These are phyloP conservation scores for Ascaphus truei DNA, from an alignment of 2,113 vertebrate genomes.

Conservation along the genomic window DNA sequence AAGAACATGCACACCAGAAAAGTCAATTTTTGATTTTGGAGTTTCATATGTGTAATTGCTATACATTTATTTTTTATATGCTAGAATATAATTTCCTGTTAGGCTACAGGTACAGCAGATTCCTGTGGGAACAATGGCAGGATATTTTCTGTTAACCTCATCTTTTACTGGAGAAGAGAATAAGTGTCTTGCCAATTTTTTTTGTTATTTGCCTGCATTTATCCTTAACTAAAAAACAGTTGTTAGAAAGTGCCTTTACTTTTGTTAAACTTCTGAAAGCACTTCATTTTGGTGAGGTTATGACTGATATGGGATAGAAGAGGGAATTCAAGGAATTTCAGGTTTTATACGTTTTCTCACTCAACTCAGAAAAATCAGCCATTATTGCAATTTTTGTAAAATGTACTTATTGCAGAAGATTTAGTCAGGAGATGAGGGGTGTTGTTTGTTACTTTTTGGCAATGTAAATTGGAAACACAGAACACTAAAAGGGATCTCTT, in stretches of 20 bases:
- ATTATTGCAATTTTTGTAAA: background rate
- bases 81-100: constrained; percentile 15
- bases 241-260: constrained; percentile 64
- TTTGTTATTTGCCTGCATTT: constrained; percentile 50
- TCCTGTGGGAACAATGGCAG: constrained; percentile 50
- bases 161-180: constrained; percentile 45
- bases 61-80: background rate
- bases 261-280: constrained; percentile 62
- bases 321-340: background rate
- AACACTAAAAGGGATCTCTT: background rate
- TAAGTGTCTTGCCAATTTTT: constrained; percentile 48
- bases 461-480: constrained; percentile 16
- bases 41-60: background rate
- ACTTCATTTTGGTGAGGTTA: too few species aligned
- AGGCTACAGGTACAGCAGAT: constrained; percentile 34
- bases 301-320: background rate
- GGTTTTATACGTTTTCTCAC: background rate
- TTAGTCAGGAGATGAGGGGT: constrained; percentile 12
- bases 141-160: constrained; percentile 58
- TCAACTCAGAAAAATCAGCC: background rate
- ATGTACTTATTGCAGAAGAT: background rate
- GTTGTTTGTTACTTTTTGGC: constrained; percentile 30
- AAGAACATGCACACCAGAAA: constrained; percentile 35
- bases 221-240: constrained; percentile 60
- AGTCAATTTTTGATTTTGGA: background rate